phyloP scores from a whole-genome alignment of 2,797 vertebrate genomes.

The Cuniculus paca region DNA sequence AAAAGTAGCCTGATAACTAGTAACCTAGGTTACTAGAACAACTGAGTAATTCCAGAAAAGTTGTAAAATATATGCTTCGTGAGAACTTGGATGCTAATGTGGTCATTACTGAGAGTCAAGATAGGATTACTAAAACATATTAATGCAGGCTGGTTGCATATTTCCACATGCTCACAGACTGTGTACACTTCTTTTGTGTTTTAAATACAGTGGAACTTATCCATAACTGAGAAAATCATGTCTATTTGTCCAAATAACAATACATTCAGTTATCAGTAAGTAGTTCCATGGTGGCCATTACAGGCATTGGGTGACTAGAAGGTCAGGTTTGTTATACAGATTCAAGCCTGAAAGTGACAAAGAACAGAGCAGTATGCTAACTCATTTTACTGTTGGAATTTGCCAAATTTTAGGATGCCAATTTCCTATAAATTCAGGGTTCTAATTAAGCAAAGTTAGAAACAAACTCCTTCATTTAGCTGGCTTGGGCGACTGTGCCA shows the following conservation, averaged over 20 bases:
- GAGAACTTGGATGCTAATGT: not conserved
- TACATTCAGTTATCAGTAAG: not conserved
- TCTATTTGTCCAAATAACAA: not conserved
- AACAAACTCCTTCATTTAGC: not conserved
- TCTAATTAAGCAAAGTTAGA: not conserved
- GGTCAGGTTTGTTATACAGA: not conserved
- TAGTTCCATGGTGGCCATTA: not conserved
- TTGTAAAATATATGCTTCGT: not conserved
- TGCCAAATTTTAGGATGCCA: not conserved
- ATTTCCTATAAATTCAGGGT: not conserved
- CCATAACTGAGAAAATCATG: not conserved
- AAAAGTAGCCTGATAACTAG: not conserved
- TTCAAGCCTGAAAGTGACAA: not conserved
- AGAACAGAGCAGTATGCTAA: not conserved
- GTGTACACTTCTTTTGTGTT: not conserved
- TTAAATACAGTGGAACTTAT: not conserved
- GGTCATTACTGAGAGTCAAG: not conserved
- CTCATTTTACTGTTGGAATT: not conserved
- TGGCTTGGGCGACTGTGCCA: not conserved
- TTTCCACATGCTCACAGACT: not conserved
- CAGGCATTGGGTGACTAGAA: not conserved
- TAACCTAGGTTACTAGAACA: not conserved
- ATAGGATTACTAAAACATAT: not conserved
- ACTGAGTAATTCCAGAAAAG: slow-evolving; percentile 41
- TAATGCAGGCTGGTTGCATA: not conserved